Evolutionary conservation across 2,888 invertebrate species (phyloP).

Genomic region (Branchinecta sandiegonensis): DNA sequence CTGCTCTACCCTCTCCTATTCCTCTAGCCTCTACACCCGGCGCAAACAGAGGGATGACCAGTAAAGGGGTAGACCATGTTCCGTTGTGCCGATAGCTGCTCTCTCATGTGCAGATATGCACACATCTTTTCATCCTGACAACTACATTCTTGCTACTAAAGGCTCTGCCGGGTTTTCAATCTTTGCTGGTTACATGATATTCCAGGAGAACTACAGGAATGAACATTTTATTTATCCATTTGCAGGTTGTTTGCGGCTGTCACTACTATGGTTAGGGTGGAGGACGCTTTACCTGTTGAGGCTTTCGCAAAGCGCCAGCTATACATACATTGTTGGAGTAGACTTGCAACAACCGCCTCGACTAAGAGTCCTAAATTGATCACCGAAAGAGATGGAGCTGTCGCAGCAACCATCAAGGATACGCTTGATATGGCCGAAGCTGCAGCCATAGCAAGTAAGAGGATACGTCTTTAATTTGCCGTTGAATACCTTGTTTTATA

Average conservation of each 20-base stretch:
- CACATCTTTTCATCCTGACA: too few relatives aligned
- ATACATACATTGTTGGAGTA: not conserved
- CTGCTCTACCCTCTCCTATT: too few relatives aligned
- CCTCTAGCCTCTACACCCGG: too few relatives aligned
- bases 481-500: too few relatives aligned
- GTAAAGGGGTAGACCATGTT: too few relatives aligned
- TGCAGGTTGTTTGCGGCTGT: not conserved
- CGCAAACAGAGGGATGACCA: too few relatives aligned
- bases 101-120: too few relatives aligned
- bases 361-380: not conserved
- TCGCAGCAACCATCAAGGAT: not conserved
- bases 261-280: not conserved
- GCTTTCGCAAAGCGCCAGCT: not conserved
- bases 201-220: not conserved
- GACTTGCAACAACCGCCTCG: not conserved
- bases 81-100: too few relatives aligned
- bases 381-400: not conserved
- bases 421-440: not conserved
- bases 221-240: not conserved
- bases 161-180: too few relatives aligned
- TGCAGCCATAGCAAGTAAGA: conserved; percentile 4
- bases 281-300: not conserved
- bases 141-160: too few relatives aligned
- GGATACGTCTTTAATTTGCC: too few relatives aligned
- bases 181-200: too few relatives aligned